Conservation (phyloP, 1,140 invertebrate species). For the Procambarus clarkii region DNA sequence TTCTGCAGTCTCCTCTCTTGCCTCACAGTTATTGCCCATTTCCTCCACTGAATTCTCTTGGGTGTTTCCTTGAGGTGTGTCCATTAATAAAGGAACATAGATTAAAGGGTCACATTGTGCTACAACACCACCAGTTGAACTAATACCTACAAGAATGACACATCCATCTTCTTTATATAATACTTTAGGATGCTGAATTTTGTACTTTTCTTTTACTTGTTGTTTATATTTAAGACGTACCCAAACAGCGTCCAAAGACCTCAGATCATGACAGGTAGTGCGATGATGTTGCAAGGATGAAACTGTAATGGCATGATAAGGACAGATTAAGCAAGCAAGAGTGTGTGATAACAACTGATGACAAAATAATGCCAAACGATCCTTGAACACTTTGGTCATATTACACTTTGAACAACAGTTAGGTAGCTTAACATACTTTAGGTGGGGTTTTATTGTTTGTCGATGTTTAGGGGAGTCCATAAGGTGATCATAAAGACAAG, state of each 20-base stretch:
- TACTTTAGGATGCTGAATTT: constrained; percentile 41
- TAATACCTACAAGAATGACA: constrained; percentile 67
- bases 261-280: constrained; percentile 59
- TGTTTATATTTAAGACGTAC: constrained; percentile 54
- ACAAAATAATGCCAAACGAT: constrained; percentile 51
- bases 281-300: constrained; percentile 59
- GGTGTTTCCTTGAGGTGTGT: constrained; percentile 1
- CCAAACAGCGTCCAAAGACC: constrained; percentile 65
- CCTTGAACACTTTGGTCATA: constrained; percentile 31
- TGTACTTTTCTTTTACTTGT: constrained; percentile 42
- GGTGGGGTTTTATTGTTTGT: constrained; percentile 36
- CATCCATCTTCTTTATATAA: constrained; percentile 33
- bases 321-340: constrained; percentile 67
- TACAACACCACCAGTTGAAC: constrained; percentile 40
- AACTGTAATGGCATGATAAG: constrained; percentile 49
- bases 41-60: constrained; percentile 8
- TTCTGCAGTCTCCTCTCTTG: constrained; percentile 9
- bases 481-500: constrained; percentile 64
- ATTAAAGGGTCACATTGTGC: constrained; percentile 67
- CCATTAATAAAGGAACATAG: constrained; percentile 13
- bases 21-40: constrained; percentile 10
- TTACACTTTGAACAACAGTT: constrained; percentile 57
- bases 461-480: constrained; percentile 55
- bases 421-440: constrained; percentile 44
- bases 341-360: constrained; percentile 67